These are phyloP conservation scores for Miichthys miiuy DNA, from an alignment of 2,797 vertebrate genomes.

Conservation along the genomic window DNA sequence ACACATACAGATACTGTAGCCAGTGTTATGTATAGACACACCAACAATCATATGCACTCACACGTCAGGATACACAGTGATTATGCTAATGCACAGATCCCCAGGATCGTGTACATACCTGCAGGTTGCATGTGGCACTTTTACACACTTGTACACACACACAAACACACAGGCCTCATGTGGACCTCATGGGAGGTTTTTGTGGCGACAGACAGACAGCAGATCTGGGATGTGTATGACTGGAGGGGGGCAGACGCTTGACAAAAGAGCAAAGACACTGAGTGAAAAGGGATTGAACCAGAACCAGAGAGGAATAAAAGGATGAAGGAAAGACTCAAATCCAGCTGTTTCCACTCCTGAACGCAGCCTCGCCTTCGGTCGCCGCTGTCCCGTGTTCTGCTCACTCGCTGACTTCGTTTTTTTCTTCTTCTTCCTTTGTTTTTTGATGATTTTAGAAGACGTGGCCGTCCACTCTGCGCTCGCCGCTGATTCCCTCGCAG, in stretches of 20 bases:
- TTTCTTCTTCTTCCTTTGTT: slow-evolving; percentile 5
- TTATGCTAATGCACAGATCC: neutral
- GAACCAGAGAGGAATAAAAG: slow-evolving; percentile 34
- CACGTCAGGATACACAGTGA: slow-evolving; percentile 2
- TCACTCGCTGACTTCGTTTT: slow-evolving; percentile 8
- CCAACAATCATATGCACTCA: slow-evolving; percentile 7
- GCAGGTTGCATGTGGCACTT: neutral
- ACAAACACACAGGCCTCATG: neutral
- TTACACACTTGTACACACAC: neutral
- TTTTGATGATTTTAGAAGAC: neutral
- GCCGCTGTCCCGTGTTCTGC: neutral
- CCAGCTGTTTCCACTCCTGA: slow-evolving; percentile 56
- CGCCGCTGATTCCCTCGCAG: slow-evolving; percentile 13
- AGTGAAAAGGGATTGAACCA: slow-evolving; percentile 22
- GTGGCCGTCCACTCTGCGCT: neutral
- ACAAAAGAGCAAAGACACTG: slow-evolving; percentile 52
- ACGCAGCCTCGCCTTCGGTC: neutral
- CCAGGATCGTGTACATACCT: slow-evolving; percentile 14
- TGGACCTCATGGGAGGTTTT: slow-evolving; percentile 29
- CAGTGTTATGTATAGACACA: slow-evolving; percentile 22
- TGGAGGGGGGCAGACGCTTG: slow-evolving; percentile 9
- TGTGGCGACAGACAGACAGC: slow-evolving; percentile 27
- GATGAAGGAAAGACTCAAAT: slow-evolving; percentile 39
- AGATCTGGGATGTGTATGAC: slow-evolving; percentile 27
- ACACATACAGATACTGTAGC: slow-evolving; percentile 20